phyloP scores from a whole-genome alignment of 2,888 invertebrate species.

The Shargacucullia verbasci region DNA sequence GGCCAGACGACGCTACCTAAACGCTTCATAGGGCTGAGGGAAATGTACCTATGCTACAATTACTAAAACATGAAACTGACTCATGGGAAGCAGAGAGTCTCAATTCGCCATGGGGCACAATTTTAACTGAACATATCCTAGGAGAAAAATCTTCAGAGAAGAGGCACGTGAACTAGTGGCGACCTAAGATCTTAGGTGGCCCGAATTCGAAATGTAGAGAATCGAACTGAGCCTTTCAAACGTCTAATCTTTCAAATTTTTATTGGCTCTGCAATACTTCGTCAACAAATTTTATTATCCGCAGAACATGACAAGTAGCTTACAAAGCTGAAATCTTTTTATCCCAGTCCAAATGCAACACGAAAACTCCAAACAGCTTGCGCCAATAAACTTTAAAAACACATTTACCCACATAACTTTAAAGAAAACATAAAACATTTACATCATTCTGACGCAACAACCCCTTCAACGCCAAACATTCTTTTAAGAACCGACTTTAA shows the following conservation, averaged over 20 bases:
- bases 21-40: constrained; percentile 39
- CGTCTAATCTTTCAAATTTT: too few relatives aligned
- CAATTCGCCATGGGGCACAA: too few relatives aligned
- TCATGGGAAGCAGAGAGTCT: too few relatives aligned
- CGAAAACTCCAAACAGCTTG: constrained; percentile 16
- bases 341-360: not conserved
- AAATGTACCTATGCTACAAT: too few relatives aligned
- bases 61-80: too few relatives aligned
- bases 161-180: too few relatives aligned
- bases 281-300: not conserved
- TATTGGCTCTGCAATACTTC: too few relatives aligned
- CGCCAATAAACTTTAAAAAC: constrained; percentile 27
- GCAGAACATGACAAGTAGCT: not conserved
- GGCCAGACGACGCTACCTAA: constrained; percentile 61
- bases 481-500: constrained; percentile 52
- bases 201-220: too few relatives aligned
- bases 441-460: constrained; percentile 33
- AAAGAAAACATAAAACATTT: constrained; percentile 27
- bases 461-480: constrained; percentile 39
- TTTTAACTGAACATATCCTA: too few relatives aligned
- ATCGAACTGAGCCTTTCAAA: too few relatives aligned
- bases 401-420: constrained; percentile 17
- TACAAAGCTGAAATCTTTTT: not conserved
- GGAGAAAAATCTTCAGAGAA: too few relatives aligned
- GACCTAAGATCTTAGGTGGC: too few relatives aligned